Conservation (phyloP, 2,797 vertebrate species). For the Scyliorhinus canicula region DNA sequence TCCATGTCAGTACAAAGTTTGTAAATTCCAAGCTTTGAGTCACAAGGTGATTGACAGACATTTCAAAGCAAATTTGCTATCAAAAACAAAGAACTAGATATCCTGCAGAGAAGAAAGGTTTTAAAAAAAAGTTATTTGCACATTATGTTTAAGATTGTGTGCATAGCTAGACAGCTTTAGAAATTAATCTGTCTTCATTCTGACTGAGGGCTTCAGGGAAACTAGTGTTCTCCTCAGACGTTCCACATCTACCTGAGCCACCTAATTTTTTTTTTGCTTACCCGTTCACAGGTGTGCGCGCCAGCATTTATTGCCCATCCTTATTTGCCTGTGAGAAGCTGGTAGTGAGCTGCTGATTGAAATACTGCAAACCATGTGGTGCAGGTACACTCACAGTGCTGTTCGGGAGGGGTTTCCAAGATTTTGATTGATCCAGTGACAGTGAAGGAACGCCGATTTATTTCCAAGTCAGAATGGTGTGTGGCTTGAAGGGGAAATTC, state of each 20-base stretch:
- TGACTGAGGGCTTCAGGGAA: not conserved
- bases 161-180: not conserved
- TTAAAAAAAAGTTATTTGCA: slow-evolving; percentile 39
- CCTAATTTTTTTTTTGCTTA: not conserved
- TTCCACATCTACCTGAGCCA: not conserved
- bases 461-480: no score
- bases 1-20: slow-evolving; percentile 55
- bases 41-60: slow-evolving; percentile 52
- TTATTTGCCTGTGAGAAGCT: no score
- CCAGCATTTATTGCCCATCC: no score
- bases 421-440: no score
- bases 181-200: not conserved
- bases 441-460: no score
- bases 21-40: slow-evolving; percentile 54
- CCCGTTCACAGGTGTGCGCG: no score
- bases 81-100: not conserved
- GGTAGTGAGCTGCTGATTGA: no score
- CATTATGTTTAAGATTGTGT: slow-evolving; percentile 38
- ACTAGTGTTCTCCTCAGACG: not conserved
- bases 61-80: slow-evolving; percentile 40
- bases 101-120: slow-evolving; percentile 34
- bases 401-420: no score
- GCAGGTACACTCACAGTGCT: no score
- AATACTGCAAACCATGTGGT: no score
- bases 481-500: no score